Conservation (phyloP, 2,888 invertebrate species). For the Sphaerophoria taeniata region DNA sequence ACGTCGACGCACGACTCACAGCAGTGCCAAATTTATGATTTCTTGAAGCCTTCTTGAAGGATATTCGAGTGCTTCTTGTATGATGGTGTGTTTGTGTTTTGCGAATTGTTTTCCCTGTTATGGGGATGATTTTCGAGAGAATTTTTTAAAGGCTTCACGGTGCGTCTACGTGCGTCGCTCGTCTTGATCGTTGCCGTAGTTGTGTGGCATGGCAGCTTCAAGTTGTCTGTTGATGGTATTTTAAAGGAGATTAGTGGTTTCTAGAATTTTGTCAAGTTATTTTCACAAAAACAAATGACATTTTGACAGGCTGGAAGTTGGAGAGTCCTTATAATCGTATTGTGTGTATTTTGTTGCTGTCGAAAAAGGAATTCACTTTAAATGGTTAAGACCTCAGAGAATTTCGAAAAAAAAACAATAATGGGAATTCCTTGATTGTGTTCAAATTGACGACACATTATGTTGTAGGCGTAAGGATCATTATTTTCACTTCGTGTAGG, state of each 20-base stretch:
- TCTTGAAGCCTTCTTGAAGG: not conserved
- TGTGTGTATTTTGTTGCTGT: too few relatives aligned
- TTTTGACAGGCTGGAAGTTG: not conserved
- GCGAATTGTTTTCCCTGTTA: not conserved
- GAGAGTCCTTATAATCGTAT: not conserved
- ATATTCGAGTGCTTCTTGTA: not conserved
- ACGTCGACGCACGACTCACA: not conserved
- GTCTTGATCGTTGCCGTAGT: too few relatives aligned
- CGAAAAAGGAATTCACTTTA: too few relatives aligned
- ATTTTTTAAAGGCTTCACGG: constrained; percentile 12
- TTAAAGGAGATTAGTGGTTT: not conserved
- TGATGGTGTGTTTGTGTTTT: not conserved
- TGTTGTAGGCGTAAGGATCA: too few relatives aligned
- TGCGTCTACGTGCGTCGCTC: not conserved
- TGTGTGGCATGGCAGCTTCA: not conserved
- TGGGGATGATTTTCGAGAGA: not conserved
- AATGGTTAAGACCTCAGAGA: too few relatives aligned
- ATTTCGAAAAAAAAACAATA: too few relatives aligned
- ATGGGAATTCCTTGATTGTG: too few relatives aligned
- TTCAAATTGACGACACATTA: too few relatives aligned
- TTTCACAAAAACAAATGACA: not conserved
- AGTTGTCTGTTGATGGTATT: constrained; percentile 1
- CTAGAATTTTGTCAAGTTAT: not conserved
- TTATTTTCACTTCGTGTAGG: too few relatives aligned
- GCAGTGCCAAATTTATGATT: not conserved